Evolutionary conservation across 1,140 invertebrate genomes (phyloP), one percentile per base, ranked within the genome.

Genomic region (Pantala flavescens): DNA sequence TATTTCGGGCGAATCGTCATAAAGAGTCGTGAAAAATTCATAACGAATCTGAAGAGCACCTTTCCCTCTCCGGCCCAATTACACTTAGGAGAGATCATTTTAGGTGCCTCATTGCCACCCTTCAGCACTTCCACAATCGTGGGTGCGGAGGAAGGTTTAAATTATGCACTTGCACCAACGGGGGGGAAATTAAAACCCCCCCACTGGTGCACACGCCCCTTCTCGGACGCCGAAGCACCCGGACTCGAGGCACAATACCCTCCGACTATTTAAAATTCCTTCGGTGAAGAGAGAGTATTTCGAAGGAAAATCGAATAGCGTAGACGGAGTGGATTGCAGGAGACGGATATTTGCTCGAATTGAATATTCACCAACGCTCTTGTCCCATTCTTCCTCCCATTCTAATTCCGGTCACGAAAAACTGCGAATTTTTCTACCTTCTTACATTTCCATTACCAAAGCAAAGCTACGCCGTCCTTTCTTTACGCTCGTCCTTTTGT

Each of bases 201-300:
- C 49, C 49, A 1, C 49, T 12, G 49, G 49, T 21, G 16, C 49
- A 63, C 49, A 16, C 49, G 14, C 5, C n/a, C 49, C 49, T 12
- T 63, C 49, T 63, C 5, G 49, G 49, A 19, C 49, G 49, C 1
- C 12, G 12, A 63, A 21, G 12, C 16, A 5, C 16, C n/a, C 5
- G n/a, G 49, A 63, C 49, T 63, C 49, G 49, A 21, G 49, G 49
- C 49, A 63, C 49, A 63, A 63, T 63, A 63, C 49, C 49, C 49
- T 14, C n/a, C 3, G 49, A 63, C 49, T 63, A 63, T 63, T 19
- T 63, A 63, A 21, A 63, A 63, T 63, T 63, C 49, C 49, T 7
- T 16, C 12, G 49, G 49, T 19, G 49, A 63, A 63, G 49, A 21
- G 49, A 19, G 49, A 63, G 49, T 16, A 21, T 63, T 63, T 16